Percentiles rank a stretch among this genome's conserved stretches.
Evolutionary conservation across 2,113 vertebrate species (phyloP).

Genomic region (Hucho hucho): DNA sequence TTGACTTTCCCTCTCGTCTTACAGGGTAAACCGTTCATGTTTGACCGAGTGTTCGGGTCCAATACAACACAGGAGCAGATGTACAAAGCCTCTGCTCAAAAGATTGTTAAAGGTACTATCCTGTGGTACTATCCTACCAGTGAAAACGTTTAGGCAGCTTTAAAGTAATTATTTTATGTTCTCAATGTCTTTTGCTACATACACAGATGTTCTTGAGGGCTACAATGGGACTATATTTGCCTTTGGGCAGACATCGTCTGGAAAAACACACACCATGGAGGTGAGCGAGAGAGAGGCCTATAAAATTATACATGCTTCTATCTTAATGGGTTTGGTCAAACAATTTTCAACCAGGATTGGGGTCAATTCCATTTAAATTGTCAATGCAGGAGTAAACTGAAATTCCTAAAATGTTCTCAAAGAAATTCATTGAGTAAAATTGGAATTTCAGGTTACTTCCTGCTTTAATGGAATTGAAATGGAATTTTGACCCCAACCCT

Average conservation of each 20-base stretch:
- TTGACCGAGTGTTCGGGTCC: slow-evolving; percentile 93
- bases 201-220: slow-evolving; percentile 91
- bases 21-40: slow-evolving; percentile 92
- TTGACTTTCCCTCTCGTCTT: slow-evolving; percentile 18
- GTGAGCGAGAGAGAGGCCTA: slow-evolving; percentile 65
- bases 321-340: no score
- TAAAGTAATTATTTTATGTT: background rate
- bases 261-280: slow-evolving; percentile 99
- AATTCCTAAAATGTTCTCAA: no score
- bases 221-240: slow-evolving; percentile 99
- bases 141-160: background rate
- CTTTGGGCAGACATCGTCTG: slow-evolving; percentile 95
- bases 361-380: background rate
- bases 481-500: background rate
- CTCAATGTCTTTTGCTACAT: background rate
- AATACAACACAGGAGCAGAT: slow-evolving; percentile 94
- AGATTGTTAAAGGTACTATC: slow-evolving; percentile 91
- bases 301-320: no score
- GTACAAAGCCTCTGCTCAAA: slow-evolving; percentile 94
- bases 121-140: background rate
- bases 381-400: no score
- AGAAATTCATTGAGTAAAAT: no score
- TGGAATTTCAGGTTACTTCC: no score
- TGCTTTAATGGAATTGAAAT: no score
- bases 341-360: no score